Base-by-base conservation (phyloP, 2,113 vertebrate species). In the Albula goreensis region DNA sequence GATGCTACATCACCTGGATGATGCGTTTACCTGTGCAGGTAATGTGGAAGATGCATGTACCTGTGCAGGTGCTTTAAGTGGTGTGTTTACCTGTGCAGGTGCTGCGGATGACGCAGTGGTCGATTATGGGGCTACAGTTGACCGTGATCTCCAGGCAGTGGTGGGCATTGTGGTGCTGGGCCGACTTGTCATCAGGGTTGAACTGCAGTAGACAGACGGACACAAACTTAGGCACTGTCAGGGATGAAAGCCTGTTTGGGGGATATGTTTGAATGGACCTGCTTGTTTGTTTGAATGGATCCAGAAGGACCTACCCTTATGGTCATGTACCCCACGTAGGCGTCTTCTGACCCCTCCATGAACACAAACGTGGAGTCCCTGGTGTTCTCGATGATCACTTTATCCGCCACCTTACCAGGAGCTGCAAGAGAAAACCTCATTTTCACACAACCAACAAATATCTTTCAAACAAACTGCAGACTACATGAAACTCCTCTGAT, bases 131-230 rank as follows among this genome's bases (percentile, higher is more conserved):
- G 92, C 98, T 99, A 94, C 98, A 99, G 93, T 99, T 99, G 88
- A 99, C 98, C 12, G 98, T 99, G 84, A 99, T 99, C 94, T 99
- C 98, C 95, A 99, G 94, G 94, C 98, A 99, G 94, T 99, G 98
- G 91, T 99, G 98, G 86, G 98, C 98, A 89, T 99, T 99, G 93
- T 99, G 98, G 89, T 99, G 98, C 92, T 99, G 98, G 89, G 98
- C 98, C 87, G 98, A 99, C 94, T 99, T 99, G 93, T 99, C 98
- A 94, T 99, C 98, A 92, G 98, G 98, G 88, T 99, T 99, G 93
- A 99, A 99, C 98, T 99, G 90, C 79, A 94, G 49, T 12, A 19
- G 78, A 48, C 15, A 11, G 41, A 79, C 2, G 31, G 48, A 78
- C 3, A 78, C 31, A 48, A 31, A 10, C 5, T 25, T 31, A 78